Evolutionary conservation across 2,797 vertebrate species (phyloP), one percentile per base, ranked within the genome.

Genomic region (Anas bahamensis): DNA sequence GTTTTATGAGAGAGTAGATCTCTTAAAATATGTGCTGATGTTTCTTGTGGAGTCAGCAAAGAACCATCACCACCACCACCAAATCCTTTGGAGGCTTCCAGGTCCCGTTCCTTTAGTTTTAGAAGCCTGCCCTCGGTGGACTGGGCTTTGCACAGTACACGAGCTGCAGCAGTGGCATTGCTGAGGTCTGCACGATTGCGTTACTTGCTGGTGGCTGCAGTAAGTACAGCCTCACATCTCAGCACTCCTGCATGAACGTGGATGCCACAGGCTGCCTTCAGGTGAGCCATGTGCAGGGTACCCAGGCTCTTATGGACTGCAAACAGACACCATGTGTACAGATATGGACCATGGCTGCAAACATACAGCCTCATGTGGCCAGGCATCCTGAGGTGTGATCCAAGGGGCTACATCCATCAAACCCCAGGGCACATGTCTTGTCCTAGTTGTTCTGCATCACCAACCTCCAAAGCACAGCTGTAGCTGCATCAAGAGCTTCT

Each of bases 11-110:
- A 61, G 35, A 26, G 24, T 2, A 18, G 56, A 70, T 37, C 31
- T 72, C 12, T 72, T 33, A 0, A 1, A 55, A 29, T 33, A 74
- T 69, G 13, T 0, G 0, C 35, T 55, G 46, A 42, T 65, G 28
- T 73, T 84, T 92, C 44, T 69, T 70, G 42, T 48, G 35, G 26
- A 65, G 48, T 66, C 68, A 83, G 28, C 7, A 17, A 59, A 80
- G 16, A n/a, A 26, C 28, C 61, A 41, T 22, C 22, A 3, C 4
- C 21, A 46, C 21, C 46, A 48, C 22, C 46, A 63, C 2, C 31
- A n/a, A 17, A 17, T 8, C 7, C 79, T 90, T 56, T 48, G n/a
- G 28, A 56, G 14, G 35, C 10, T 89, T 88, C 29, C 64, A 86
- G 35, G 4, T 89, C 19, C 50, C 28, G 22, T 41, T 93, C 24